Conservation (phyloP, 2,797 vertebrate species). For the Poecilia velifera region DNA sequence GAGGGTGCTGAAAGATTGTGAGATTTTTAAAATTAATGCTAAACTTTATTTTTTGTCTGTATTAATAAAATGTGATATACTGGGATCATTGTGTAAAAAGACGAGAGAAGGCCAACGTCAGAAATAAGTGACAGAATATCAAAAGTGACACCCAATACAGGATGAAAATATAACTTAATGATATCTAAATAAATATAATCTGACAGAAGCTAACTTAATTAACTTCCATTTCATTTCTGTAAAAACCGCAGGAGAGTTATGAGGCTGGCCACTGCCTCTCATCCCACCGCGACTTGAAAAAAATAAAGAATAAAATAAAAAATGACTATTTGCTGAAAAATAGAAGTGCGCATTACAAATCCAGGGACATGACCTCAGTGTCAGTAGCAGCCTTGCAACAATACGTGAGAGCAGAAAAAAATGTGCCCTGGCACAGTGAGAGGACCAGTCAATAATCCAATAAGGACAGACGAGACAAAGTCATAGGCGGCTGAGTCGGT, state of each 20-base stretch:
- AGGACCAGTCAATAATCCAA: conserved; percentile 65
- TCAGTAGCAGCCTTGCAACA: conserved; percentile 32
- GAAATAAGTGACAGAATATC: background rate
- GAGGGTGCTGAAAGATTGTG: background rate
- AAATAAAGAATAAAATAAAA: background rate
- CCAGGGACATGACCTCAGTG: conserved; percentile 35
- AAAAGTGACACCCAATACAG: background rate
- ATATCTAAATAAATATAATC: background rate
- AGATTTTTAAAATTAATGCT: background rate
- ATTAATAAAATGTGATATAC: background rate
- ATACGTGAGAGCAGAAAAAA: conserved; percentile 31
- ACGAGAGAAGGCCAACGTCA: background rate
- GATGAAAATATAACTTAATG: background rate
- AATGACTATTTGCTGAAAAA: conserved; percentile 24
- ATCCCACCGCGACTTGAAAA: background rate
- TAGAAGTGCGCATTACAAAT: conserved; percentile 31
- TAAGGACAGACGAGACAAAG: conserved; percentile 57
- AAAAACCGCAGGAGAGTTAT: background rate
- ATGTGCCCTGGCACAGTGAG: conserved; percentile 38
- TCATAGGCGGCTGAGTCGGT: conserved; percentile 39
- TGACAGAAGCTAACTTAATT: background rate
- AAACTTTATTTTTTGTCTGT: background rate
- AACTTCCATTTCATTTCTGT: background rate
- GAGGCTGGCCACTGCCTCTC: background rate
- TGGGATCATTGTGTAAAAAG: background rate